A percentile compares a stretch with the other conserved stretches of the same genome.
Conservation (phyloP, 2,797 vertebrate species). For the Gadopsis marmoratus region DNA sequence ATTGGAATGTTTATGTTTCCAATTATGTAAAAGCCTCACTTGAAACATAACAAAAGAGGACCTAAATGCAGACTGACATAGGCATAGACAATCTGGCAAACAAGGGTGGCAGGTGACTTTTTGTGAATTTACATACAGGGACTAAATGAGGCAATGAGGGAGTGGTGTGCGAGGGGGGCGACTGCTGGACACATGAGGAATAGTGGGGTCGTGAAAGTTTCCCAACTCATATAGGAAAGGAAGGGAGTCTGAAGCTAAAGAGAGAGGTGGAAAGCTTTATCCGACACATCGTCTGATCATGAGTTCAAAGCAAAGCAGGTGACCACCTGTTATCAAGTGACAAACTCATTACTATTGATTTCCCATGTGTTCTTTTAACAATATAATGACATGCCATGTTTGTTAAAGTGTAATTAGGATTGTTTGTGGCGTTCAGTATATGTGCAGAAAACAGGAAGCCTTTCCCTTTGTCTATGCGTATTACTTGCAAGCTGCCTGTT, state of each 20-base stretch:
- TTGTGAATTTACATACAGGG: background rate
- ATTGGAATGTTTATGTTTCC: background rate
- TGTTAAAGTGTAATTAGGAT: background rate
- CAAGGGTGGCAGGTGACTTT: too few species aligned
- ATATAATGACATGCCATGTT: background rate
- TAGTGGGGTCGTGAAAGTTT: background rate
- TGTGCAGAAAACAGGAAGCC: background rate
- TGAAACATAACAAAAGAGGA: background rate
- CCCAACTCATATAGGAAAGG: background rate
- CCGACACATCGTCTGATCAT: background rate
- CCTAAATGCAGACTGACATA: too few species aligned
- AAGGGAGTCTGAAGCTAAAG: background rate
- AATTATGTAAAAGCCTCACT: background rate
- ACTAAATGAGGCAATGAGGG: background rate
- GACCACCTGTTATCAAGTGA: background rate
- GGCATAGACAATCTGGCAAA: background rate
- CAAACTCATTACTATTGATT: background rate
- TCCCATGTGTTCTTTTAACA: background rate
- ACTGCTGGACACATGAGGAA: constrained; percentile 2
- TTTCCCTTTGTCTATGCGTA: background rate
- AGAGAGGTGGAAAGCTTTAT: background rate
- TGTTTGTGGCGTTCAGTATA: background rate
- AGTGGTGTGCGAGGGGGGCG: background rate
- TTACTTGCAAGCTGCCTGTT: background rate
- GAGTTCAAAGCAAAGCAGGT: background rate